A percentile compares a stretch with the other conserved stretches of the same genome.
Evolutionary conservation across 2,113 vertebrate species (phyloP).

Genomic region (Pelusios castaneus): DNA sequence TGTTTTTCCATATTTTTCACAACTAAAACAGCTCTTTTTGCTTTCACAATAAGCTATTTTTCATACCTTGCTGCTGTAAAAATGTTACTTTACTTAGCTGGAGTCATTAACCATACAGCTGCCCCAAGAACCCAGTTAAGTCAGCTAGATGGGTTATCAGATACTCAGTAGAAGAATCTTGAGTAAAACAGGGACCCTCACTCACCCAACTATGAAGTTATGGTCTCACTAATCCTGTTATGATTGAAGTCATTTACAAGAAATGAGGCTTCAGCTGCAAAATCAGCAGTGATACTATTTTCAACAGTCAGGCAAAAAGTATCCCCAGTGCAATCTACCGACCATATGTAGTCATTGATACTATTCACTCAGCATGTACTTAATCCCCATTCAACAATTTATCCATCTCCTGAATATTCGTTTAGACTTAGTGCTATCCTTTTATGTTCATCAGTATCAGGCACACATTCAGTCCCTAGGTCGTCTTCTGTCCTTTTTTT

Average conservation of each 20-base stretch:
- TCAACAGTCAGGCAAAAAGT: constrained; percentile 48
- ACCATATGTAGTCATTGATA: constrained; percentile 44
- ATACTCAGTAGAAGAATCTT: neutral
- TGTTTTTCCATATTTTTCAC: neutral
- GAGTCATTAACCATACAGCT: neutral
- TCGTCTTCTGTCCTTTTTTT: neutral
- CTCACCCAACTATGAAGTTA: constrained; percentile 48
- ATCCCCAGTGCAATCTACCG: constrained; percentile 24
- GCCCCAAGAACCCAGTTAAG: neutral
- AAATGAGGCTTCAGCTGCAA: constrained; percentile 75
- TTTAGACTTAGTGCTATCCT: neutral
- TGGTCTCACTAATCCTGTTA: constrained; percentile 79
- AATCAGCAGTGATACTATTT: constrained; percentile 65
- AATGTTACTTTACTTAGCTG: neutral
- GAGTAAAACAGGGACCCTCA: neutral
- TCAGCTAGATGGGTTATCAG: neutral
- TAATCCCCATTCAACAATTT: neutral
- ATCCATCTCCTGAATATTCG: neutral
- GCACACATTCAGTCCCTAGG: neutral
- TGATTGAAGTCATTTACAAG: constrained; percentile 84
- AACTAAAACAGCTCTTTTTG: neutral
- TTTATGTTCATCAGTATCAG: neutral
- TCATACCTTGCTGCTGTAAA: neutral
- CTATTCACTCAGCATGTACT: neutral
- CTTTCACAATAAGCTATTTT: neutral